Evolutionary conservation across 2,888 invertebrate species (phyloP).

Genomic region (Sialis fuliginosa): DNA sequence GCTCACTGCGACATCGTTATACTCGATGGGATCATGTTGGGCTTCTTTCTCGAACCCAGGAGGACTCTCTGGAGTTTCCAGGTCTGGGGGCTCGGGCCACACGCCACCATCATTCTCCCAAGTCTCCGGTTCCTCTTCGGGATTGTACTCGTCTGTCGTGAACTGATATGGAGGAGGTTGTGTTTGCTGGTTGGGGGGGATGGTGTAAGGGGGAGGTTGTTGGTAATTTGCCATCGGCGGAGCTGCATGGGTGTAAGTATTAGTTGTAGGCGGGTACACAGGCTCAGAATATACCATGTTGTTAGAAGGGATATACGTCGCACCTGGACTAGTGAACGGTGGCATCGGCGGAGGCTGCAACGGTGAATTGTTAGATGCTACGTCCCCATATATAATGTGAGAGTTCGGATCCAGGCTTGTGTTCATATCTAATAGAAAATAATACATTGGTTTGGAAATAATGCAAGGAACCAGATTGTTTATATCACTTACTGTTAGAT

Average conservation of each 20-base stretch:
- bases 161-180: conserved; percentile 13
- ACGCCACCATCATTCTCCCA: conserved; percentile 19
- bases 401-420: neutral
- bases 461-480: no score
- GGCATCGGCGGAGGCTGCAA: conserved; percentile 35
- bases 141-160: conserved; percentile 21
- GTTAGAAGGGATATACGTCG: conserved; percentile 3
- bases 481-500: no score
- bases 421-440: neutral
- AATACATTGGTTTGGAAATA: no score
- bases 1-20: conserved; percentile 29
- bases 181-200: neutral
- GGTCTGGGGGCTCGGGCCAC: conserved; percentile 19
- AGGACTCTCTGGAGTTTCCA: conserved; percentile 47
- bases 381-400: neutral
- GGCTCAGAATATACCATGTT: conserved; percentile 9
- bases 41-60: conserved; percentile 44
- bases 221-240: neutral
- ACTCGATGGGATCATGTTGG: conserved; percentile 37
- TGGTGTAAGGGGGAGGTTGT: neutral
- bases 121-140: conserved; percentile 27
- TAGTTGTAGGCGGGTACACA: conserved; percentile 9
- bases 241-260: conserved; percentile 5
- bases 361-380: conserved; percentile 21
- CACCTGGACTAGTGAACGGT: conserved; percentile 20